Base-by-base conservation (phyloP, 1,140 invertebrate species). In the Daktulosphaira vitifoliae region DNA sequence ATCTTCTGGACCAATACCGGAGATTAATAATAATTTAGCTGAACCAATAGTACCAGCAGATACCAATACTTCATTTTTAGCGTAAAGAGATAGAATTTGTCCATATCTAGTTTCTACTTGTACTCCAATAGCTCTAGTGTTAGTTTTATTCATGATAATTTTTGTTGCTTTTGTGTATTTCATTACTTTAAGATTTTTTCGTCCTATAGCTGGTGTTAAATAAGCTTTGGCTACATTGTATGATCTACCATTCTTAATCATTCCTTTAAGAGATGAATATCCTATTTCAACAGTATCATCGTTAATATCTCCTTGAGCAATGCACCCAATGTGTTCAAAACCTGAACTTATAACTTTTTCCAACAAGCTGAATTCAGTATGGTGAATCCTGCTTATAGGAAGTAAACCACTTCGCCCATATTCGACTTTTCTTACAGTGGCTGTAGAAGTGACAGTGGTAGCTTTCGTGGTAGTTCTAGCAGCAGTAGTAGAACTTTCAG, bases 21-120 rank as follows among this genome's bases (percentile, higher is more conserved):
- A 90, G 2, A 87, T 73, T 76, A 90, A 82, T 53, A 91, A 77
- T 48, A 91, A 74, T 76, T 87, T 85, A 38, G 86, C 80, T 23
- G 81, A 80, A 54, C 82, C 85, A 65, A 86, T 77, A 25, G 82
- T 77, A 11, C 87, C 86, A 25, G 85, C 82, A 65, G 81, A 79
- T 66, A 89, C 56, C 66, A 89, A 81, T 2, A 88, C 76, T 49
- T 68, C 67, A 2, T 23, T n/a, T 2, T 18, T 29, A 1, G 56
- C 11, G 23, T 46, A 29, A 0, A 68, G n/a, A 23, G 15, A 39
- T 11, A 50, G 7, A 18, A 13, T 46, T 49, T 53, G 37, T 38
- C 71, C 70, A 29, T 73, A 69, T 67, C 90, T 81, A 46, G 73
- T 71, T 16, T 71, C 69, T 69, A 83, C 86, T 71, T 84, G 78